Evolutionary conservation across 92 coral and sea anemone genomes (phyloP).

Genomic region (Desmophyllum pertusum): DNA sequence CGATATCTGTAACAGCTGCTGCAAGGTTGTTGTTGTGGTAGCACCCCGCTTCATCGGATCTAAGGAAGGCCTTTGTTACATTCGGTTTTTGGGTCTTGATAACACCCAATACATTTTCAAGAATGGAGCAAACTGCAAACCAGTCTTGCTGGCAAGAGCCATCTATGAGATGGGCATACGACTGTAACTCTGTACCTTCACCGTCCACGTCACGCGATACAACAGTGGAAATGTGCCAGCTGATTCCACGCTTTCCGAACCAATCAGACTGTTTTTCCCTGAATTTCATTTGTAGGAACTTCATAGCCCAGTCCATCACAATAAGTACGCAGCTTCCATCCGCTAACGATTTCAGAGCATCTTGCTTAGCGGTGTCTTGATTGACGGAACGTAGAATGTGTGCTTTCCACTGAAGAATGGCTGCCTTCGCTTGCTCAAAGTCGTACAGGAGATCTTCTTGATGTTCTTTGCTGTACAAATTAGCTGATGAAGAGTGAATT

Average conservation of each 20-base stretch:
- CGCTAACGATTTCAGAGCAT: too few species aligned
- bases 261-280: too few species aligned
- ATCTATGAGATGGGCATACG: conserved; percentile 25
- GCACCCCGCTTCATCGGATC: conserved; percentile 55
- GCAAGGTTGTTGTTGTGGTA: conserved; percentile 57
- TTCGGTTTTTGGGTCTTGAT: conserved; percentile 20
- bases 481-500: too few species aligned
- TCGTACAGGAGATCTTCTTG: background rate
- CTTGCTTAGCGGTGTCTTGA: conserved; percentile 26
- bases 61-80: too few species aligned
- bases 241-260: conserved; percentile 36
- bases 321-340: too few species aligned
- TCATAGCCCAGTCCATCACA: too few species aligned
- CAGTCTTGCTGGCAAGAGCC: conserved; percentile 25
- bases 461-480: background rate
- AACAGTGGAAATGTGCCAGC: conserved; percentile 55
- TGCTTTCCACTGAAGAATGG: conserved; percentile 11
- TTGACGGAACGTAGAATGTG: conserved; percentile 8
- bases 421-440: background rate
- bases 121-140: conserved; percentile 21
- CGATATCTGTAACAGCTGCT: conserved; percentile 54
- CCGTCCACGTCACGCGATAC: conserved; percentile 3
- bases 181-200: background rate
- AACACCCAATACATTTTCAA: conserved; percentile 6
- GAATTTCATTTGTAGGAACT: too few species aligned